Percentiles rank a stretch among this genome's conserved stretches.
Evolutionary conservation across 2,888 invertebrate species (phyloP).

Genomic region (Tenthredo distinguenda): DNA sequence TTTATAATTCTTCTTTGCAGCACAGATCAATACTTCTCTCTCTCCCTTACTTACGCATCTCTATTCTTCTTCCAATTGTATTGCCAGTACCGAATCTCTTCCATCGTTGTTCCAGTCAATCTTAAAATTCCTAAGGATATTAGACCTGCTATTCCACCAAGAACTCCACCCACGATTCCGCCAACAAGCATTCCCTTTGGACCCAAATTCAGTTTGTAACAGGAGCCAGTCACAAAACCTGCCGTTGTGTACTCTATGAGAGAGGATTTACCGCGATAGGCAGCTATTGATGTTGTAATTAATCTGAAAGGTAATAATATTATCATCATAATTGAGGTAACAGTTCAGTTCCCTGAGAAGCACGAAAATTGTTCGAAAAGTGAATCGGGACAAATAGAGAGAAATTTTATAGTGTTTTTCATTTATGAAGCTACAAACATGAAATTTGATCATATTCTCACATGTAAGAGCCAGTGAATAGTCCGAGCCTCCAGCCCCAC

Average conservation of each 20-base stretch:
- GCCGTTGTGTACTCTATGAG: slow-evolving; percentile 84
- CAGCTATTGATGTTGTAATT: slow-evolving; percentile 82
- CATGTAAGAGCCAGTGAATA: slow-evolving; percentile 86
- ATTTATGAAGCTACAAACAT: neutral
- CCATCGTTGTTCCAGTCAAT: slow-evolving; percentile 82
- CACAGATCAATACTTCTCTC: neutral
- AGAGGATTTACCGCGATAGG: slow-evolving; percentile 85
- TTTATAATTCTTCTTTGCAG: neutral
- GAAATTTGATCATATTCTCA: slow-evolving; percentile 76
- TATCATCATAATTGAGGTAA: slow-evolving; percentile 23
- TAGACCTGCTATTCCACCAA: slow-evolving; percentile 83
- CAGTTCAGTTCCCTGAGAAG: neutral
- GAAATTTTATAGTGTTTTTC: neutral
- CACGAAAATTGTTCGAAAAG: neutral
- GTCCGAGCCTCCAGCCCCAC: slow-evolving; percentile 85
- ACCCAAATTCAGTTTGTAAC: slow-evolving; percentile 86
- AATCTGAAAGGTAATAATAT: slow-evolving; percentile 79
- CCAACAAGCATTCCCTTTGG: slow-evolving; percentile 85
- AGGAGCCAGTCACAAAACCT: slow-evolving; percentile 83
- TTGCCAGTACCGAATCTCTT: slow-evolving; percentile 83
- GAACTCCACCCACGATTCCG: slow-evolving; percentile 81
- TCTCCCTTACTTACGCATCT: slow-evolving; percentile 75
- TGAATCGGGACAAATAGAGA: neutral
- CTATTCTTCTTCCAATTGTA: slow-evolving; percentile 78
- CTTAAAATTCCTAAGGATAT: slow-evolving; percentile 81